These are phyloP conservation scores for Octopus bimaculoides DNA, from an alignment of 1,140 invertebrate genomes.

Conservation along the genomic window DNA sequence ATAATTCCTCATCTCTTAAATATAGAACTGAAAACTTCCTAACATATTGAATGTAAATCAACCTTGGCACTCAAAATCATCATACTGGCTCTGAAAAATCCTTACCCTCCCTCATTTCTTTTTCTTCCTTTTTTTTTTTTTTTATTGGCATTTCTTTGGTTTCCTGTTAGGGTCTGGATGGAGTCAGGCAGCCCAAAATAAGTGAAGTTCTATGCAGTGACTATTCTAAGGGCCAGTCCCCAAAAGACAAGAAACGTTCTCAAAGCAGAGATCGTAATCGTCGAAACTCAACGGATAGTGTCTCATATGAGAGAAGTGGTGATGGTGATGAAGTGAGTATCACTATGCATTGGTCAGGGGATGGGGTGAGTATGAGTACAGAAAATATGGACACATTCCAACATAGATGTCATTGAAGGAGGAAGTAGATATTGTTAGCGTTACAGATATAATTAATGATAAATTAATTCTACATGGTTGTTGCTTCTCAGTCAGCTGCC, in stretches of 20 bases:
- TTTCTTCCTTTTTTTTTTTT: background rate
- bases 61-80: too few species aligned
- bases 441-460: background rate
- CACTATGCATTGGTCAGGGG: constrained; percentile 39
- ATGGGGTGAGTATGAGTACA: constrained; percentile 52
- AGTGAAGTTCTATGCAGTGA: constrained; percentile 64
- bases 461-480: background rate
- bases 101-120: background rate
- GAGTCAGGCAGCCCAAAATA: constrained; percentile 85
- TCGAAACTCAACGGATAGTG: constrained; percentile 66
- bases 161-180: constrained; percentile 73
- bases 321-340: constrained; percentile 64
- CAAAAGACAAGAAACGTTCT: constrained; percentile 57
- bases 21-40: too few species aligned
- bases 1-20: too few species aligned
- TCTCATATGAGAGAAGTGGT: constrained; percentile 61
- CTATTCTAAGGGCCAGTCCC: constrained; percentile 39
- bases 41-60: too few species aligned
- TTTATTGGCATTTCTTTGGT: constrained; percentile 34
- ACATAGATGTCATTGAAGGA: constrained; percentile 13
- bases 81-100: too few species aligned
- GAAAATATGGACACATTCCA: constrained; percentile 34
- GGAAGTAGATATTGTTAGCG: background rate
- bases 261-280: constrained; percentile 60
- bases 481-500: too few species aligned